Conservation (phyloP, 2,797 vertebrate species). For the Phaenicophaeus curvirostris region DNA sequence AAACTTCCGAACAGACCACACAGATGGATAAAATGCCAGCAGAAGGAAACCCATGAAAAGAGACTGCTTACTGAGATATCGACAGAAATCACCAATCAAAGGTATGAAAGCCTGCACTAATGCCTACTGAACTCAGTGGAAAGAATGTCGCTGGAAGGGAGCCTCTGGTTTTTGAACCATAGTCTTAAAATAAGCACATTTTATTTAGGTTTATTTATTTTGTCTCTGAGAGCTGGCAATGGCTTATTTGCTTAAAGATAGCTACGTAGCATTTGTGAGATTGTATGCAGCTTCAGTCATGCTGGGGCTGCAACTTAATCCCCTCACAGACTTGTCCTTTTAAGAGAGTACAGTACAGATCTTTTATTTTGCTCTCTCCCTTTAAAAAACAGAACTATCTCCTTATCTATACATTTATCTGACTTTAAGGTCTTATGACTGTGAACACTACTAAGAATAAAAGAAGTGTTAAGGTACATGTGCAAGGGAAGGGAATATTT, state of each 20-base stretch:
- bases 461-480: not conserved
- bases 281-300: not conserved
- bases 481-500: not conserved
- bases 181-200: not conserved
- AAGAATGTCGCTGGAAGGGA: not conserved
- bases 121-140: not conserved
- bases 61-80: not conserved
- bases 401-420: not conserved
- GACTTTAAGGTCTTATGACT: not conserved
- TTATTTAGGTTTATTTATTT: not conserved
- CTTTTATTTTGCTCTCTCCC: not conserved
- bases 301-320: not conserved
- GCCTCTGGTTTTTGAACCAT: not conserved
- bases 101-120: not conserved
- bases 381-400: not conserved
- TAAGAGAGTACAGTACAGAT: rapidly evolving
- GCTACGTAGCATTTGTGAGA: not conserved
- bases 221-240: not conserved
- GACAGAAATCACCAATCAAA: not conserved
- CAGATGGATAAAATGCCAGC: constrained; percentile 32
- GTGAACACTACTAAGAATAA: not conserved
- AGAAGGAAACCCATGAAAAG: not conserved
- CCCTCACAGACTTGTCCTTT: not conserved
- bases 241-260: not conserved
- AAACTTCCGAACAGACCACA: constrained; percentile 22